Conservation (phyloP, 2,113 vertebrate species). For the Platichthys flesus region DNA sequence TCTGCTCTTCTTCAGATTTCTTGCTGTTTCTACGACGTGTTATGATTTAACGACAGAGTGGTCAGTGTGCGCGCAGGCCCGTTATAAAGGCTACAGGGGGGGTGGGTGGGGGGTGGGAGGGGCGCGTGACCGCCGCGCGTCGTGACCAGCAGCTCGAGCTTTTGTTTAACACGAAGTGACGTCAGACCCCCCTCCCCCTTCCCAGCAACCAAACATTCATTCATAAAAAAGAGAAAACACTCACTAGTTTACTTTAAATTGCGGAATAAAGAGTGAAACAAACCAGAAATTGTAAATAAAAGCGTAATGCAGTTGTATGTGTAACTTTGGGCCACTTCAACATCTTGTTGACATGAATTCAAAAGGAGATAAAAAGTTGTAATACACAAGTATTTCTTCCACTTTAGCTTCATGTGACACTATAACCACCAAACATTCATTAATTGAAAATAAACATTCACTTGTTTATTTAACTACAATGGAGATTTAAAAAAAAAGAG, state of each 20-base stretch:
- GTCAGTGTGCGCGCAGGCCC: slow-evolving; percentile 20
- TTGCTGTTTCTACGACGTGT: background rate
- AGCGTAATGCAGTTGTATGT: too few relatives aligned
- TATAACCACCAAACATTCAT: slow-evolving; percentile 57
- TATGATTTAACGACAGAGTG: background rate
- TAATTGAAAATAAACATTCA: slow-evolving; percentile 55
- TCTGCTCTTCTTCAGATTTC: background rate
- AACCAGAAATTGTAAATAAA: too few relatives aligned
- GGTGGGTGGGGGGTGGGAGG: slow-evolving; percentile 46
- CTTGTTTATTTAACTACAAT: background rate
- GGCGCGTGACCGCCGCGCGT: slow-evolving; percentile 64
- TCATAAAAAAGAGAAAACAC: slow-evolving; percentile 62
- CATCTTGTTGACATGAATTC: too few relatives aligned
- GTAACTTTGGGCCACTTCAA: too few relatives aligned
- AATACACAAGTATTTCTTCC: too few relatives aligned
- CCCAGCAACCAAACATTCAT: slow-evolving; percentile 60
- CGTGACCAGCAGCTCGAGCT: slow-evolving; percentile 74
- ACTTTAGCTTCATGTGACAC: too few relatives aligned
- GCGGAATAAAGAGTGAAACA: background rate
- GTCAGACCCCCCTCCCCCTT: slow-evolving; percentile 53
- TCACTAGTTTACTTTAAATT: background rate
- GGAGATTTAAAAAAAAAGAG: background rate
- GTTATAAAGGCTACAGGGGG: slow-evolving; percentile 72
- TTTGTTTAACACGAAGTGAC: slow-evolving; percentile 65
- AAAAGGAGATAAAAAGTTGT: too few relatives aligned